Percentiles rank a stretch among this genome's conserved stretches.
Evolutionary conservation across 2,113 vertebrate species (phyloP).

Genomic region (Sander lucioperca): DNA sequence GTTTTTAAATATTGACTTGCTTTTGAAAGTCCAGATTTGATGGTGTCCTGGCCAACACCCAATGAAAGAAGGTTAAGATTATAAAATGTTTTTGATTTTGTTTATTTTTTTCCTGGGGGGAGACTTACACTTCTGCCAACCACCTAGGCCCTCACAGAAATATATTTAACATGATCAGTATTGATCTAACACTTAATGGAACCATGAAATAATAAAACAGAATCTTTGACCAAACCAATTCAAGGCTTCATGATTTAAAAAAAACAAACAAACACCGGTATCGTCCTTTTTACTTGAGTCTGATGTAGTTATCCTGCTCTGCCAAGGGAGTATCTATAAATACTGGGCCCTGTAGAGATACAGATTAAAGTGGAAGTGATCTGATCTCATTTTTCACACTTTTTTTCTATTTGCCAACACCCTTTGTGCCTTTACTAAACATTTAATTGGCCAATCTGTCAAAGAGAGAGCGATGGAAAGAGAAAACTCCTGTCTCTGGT

Average conservation of each 20-base stretch:
- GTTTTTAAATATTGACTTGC: not conserved
- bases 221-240: not conserved
- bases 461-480: slow-evolving; percentile 51
- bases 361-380: slow-evolving; percentile 17
- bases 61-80: not conserved
- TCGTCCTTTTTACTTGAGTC: slow-evolving; percentile 6
- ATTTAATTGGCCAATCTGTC: slow-evolving; percentile 28
- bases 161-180: not conserved
- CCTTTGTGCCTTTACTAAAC: slow-evolving; percentile 25
- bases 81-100: not conserved
- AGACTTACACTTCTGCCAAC: not conserved
- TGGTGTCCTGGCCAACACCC: not conserved
- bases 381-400: slow-evolving; percentile 11
- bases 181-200: not conserved
- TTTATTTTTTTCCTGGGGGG: not conserved
- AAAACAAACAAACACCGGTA: not conserved
- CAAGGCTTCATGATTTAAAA: not conserved
- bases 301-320: slow-evolving; percentile 1
- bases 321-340: slow-evolving; percentile 16
- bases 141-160: too few relatives aligned
- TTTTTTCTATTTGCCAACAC: slow-evolving; percentile 31
- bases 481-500: slow-evolving; percentile 72
- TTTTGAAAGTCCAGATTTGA: not conserved
- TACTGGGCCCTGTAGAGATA: not conserved
- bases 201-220: not conserved